Evolutionary conservation across 2,797 vertebrate species (phyloP).

Genomic region (Otus scops): DNA sequence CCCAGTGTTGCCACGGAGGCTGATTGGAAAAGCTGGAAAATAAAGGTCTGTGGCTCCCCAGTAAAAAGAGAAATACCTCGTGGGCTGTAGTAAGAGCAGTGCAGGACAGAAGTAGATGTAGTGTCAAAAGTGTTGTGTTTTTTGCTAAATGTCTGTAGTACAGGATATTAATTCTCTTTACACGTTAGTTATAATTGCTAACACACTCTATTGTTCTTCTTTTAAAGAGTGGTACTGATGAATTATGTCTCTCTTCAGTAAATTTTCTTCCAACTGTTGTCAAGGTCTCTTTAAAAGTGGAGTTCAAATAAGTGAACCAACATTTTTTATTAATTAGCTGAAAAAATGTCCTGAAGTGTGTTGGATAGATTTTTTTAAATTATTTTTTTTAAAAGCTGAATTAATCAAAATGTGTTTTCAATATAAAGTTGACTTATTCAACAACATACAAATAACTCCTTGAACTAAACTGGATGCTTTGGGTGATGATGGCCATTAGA

Average conservation of each 20-base stretch:
- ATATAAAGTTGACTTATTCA: not conserved
- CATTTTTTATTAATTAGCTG: not conserved
- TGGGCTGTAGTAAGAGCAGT: not conserved
- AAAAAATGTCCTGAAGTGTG: not conserved
- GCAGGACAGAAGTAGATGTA: not conserved
- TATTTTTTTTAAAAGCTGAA: not conserved
- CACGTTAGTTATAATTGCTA: not conserved
- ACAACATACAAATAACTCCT: not conserved
- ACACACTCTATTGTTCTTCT: not conserved
- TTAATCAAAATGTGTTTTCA: not conserved
- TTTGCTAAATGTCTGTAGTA: not conserved
- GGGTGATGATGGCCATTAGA: not conserved
- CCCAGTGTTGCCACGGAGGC: not conserved
- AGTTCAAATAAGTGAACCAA: not conserved
- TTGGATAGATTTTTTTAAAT: not conserved
- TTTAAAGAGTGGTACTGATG: not conserved
- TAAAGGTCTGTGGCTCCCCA: not conserved
- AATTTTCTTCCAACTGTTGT: not conserved
- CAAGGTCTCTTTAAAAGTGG: not conserved
- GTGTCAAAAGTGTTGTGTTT: too few species aligned
- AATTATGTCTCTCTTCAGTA: not conserved
- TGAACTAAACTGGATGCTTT: not conserved
- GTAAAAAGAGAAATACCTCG: not conserved
- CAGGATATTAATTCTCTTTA: not conserved
- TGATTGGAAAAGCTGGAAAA: not conserved